Base-by-base conservation (phyloP, 2,113 vertebrate genomes). In the Aphelocoma coerulescens region DNA sequence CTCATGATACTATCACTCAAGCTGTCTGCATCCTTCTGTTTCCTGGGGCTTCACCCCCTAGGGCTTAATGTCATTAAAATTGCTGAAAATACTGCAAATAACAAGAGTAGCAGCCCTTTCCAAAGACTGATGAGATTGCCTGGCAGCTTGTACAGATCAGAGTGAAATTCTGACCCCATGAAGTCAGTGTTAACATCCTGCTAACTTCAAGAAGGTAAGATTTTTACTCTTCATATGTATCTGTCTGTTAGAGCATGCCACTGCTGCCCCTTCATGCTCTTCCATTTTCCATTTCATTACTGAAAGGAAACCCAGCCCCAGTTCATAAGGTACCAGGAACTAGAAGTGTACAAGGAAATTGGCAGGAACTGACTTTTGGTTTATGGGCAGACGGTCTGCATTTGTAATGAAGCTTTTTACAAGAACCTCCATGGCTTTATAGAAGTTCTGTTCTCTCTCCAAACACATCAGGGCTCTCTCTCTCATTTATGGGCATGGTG, bases 381-480 rank as follows among this genome's bases (percentile, higher is more conserved):
- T 97, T 96, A 96, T 90, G 82, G 77, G 92, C 86, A 96, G 95
- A 96, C 69, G 19, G 86, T 96, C 96, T 97, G 95, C 81, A 94
- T 96, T 94, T 94, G 63, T 96, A 94, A 97, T 94, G 91, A 96
- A 94, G 79, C 66, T 94, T 88, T 28, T 82, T 92, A 82, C 39
- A 92, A 79, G 92, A 96, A 91, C 57, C 49, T 83, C 69, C 72
- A 30, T 85, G 59, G 69, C 61, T 91, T 88, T 88, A 69, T 51
- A 66, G 86, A 95, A 85, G 77, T 75, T 95, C 82, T 94, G 86
- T 92, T 93, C 84, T 94, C 82, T 80, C 92, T 94, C 91, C 96
- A 91, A 92, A 73, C 88, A 55, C 75, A 88, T 79, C 73, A 73
- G 7, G 83, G 83, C 78, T 89, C 54, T 95, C 54, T 95, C 49